Evolutionary conservation across 2,113 vertebrate genomes (phyloP), one percentile per base, ranked within the genome.

Genomic region (Sebastes schlegelii): DNA sequence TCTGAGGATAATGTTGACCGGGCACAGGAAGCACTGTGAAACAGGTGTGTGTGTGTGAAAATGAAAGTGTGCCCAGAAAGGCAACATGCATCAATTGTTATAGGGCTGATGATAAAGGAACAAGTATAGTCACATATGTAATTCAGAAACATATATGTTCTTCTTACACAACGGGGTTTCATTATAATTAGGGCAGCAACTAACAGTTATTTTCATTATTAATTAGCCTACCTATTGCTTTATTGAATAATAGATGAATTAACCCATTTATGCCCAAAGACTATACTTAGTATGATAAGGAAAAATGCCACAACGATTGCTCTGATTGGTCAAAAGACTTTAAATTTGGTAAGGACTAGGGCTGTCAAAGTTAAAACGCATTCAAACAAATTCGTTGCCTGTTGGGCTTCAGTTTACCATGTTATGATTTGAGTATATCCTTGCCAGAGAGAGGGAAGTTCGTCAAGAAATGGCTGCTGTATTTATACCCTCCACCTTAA

Each of bases 31-130:
- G 70, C 49, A 68, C 16, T 43, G 16, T 9, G 21, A 68, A 73
- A 80, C 67, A 71, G 67, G 78, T 83, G 75, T 49, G 51, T 62
- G 81, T 55, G 77, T 43, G 55, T 80, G 23, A 51, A 82, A 81
- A 77, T 48, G 0, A 55, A 83, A 64, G 43, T 21, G 23, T 42
- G 14, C 1, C 23, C 8, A 19, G 55, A 70, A 57, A 71, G 34
- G 3, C 16, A 45, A 74, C 10, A 45, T 55, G 19, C 52, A 12
- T 51, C 2, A 52, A 57, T 26, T 42, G 19, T 51, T 57, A 12
- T 40, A 69, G 61, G 34, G 34, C 34, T 26, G 19, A 79, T 55
- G 63, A 55, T 19, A 52, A 70, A 77, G 6, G 26, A 2, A 55
- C 2, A 21, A 23, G 7, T 4, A 42, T 5, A 55, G 19, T 60